Evolutionary conservation across 2,797 vertebrate genomes (phyloP).

Genomic region (Dryobates pubescens): DNA sequence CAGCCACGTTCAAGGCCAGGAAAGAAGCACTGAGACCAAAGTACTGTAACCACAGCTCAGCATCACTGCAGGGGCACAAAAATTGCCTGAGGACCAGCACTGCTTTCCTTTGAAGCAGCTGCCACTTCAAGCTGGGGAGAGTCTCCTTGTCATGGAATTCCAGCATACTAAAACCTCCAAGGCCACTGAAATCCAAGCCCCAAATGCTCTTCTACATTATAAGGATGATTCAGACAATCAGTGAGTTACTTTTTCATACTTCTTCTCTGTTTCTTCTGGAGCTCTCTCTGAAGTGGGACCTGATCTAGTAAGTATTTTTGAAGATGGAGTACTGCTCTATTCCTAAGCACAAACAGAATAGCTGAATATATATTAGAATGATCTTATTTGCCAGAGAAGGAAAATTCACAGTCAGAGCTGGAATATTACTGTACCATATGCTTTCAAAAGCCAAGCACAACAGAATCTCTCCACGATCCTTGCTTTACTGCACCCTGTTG

Average conservation of each 20-base stretch:
- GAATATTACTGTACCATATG: conserved; percentile 26
- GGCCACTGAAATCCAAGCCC: background rate
- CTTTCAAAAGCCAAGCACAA: conserved; percentile 28
- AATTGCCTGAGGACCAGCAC: background rate
- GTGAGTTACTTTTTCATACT: background rate
- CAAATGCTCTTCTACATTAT: background rate
- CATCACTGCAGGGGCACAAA: background rate
- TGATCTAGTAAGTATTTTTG: background rate
- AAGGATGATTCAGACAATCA: background rate
- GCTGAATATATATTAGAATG: background rate
- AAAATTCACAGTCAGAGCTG: conserved; percentile 37
- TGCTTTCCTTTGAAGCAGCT: background rate
- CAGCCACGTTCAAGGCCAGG: background rate
- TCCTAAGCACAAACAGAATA: background rate
- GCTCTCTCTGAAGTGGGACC: background rate
- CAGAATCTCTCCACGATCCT: background rate
- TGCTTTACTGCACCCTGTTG: conserved; percentile 37
- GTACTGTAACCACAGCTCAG: background rate
- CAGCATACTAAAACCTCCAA: background rate
- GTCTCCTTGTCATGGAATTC: background rate
- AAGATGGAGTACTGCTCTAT: background rate
- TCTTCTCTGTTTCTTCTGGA: background rate
- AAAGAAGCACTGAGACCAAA: background rate
- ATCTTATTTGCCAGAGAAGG: background rate
- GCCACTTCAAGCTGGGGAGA: background rate